These are phyloP conservation scores for Eufriesea mexicana DNA, from an alignment of 1,140 invertebrate genomes.

Conservation along the genomic window DNA sequence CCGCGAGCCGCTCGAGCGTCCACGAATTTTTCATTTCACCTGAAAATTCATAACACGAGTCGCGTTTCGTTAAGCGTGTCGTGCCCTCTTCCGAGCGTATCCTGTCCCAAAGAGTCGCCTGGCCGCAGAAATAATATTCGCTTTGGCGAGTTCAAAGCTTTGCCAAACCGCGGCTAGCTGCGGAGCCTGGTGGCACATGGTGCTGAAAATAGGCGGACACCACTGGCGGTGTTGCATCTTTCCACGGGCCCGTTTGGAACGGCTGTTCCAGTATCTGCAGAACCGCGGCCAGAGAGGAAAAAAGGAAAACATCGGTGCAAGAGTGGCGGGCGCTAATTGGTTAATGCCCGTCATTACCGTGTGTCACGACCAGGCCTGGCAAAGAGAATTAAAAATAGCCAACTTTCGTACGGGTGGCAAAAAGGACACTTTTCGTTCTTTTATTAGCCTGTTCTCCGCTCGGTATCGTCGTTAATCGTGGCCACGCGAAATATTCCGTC, in stretches of 20 bases:
- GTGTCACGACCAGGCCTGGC: neutral
- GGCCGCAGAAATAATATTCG: conserved; percentile 60
- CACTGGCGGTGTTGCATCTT: conserved; percentile 51
- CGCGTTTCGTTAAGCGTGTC: conserved; percentile 39
- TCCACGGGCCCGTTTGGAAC: conserved; percentile 52
- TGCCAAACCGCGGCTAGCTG: conserved; percentile 46
- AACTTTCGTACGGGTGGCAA: conserved; percentile 8
- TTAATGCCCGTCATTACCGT: conserved; percentile 68
- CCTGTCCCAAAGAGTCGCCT: conserved; percentile 30
- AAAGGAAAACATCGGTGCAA: neutral
- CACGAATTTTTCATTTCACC: conserved; percentile 37
- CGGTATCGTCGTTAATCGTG: conserved; percentile 5
- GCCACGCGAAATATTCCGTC: conserved; percentile 34
- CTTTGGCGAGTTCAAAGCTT: conserved; percentile 45
- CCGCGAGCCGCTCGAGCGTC: neutral
- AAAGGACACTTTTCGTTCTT: conserved; percentile 35
- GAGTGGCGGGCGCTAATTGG: conserved; percentile 64
- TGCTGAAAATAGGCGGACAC: conserved; percentile 60
- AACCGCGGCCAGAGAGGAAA: neutral
- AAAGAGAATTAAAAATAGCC: conserved; percentile 72
- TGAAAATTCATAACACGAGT: conserved; percentile 29
- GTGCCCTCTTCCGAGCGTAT: neutral
- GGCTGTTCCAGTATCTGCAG: conserved; percentile 41
- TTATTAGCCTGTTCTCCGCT: conserved; percentile 34
- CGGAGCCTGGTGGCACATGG: conserved; percentile 37